Base-by-base conservation (phyloP, 92 coral and sea anemone species). In the Isaurus tuberculatus region DNA sequence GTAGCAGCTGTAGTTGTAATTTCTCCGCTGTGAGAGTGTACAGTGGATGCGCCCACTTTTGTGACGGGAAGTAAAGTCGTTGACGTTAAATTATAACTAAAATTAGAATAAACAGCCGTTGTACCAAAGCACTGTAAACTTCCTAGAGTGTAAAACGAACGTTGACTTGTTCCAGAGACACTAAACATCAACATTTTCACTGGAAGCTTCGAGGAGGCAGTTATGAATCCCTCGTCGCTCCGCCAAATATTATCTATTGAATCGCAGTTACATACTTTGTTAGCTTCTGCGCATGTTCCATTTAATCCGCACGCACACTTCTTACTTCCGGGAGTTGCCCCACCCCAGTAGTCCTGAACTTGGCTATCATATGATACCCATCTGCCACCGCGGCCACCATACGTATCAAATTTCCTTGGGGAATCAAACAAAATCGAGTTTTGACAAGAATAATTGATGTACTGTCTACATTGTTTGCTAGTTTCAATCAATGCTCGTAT, bases 311-410 rank as follows among this genome's bases (percentile, higher is more conserved):
- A 93, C 27, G 93, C 93, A 83, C 97, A 93, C 29, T 91, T 91
- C 79, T 83, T 48, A 61, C 97, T 93, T 65, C 97, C 94, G 5
- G 88, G 91, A 57, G 81, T 73, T 7, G 97, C 94, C 1, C 97
- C 94, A 19, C 92, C 94, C 97, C 97, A 93, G 83, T 91, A 93
- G 84, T 93, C 97, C 86, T 92, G 91, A 6, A 88, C 32, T 25
- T 84, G 79, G 25, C 92, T 94, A 44, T 80, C 93, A 84, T 92
- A 89, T 67, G 97, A 93, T 57, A 89, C 81, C 97, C 97, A 93
- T 74, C 97, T 90, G 42, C 94, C 97, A 73, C 97, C 97, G 75
- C 94, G 93, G 72, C 97, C 94, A 8, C 69, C n/a, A 36, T 87
- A 53, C 43, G 70, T 72, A 44, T 88, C 51, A 65, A 93, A 91